These are phyloP conservation scores for Gambusia holbrooki DNA, from an alignment of 2,113 vertebrate species.

Conservation along the genomic window DNA sequence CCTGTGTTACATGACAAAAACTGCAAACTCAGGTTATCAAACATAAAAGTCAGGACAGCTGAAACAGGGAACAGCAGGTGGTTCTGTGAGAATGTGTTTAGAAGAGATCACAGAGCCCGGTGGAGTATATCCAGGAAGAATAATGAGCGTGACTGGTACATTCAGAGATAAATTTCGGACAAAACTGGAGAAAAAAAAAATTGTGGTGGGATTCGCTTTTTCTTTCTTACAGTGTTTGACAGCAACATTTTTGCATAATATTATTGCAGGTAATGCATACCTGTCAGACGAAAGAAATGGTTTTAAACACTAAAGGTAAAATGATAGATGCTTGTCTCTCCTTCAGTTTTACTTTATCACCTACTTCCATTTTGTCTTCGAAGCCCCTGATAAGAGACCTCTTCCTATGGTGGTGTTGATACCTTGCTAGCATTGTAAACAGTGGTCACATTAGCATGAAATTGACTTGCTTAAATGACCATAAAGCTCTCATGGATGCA, in stretches of 20 bases:
- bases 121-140: slow-evolving; percentile 3
- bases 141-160: slow-evolving; percentile 3
- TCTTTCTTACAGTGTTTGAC: neutral
- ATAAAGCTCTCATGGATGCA: slow-evolving; percentile 69
- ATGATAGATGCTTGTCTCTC: slow-evolving; percentile 1
- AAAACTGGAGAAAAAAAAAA: slow-evolving; percentile 3
- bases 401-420: slow-evolving; percentile 57
- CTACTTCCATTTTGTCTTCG: slow-evolving; percentile 16
- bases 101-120: neutral
- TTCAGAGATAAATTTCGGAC: neutral
- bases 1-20: neutral
- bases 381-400: slow-evolving; percentile 15
- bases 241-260: neutral
- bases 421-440: slow-evolving; percentile 71
- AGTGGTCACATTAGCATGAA: slow-evolving; percentile 80
- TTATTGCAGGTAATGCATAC: neutral
- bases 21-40: slow-evolving; percentile 13
- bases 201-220: slow-evolving; percentile 3
- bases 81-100: slow-evolving; percentile 1
- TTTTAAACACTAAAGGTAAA: neutral
- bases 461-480: slow-evolving; percentile 81
- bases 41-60: slow-evolving; percentile 7
- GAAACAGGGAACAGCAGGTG: slow-evolving; percentile 2
- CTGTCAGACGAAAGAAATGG: slow-evolving; percentile 4
- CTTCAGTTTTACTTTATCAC: neutral